These are phyloP conservation scores for Callospermophilus lateralis DNA, from an alignment of 2,113 vertebrate species.

Conservation along the genomic window DNA sequence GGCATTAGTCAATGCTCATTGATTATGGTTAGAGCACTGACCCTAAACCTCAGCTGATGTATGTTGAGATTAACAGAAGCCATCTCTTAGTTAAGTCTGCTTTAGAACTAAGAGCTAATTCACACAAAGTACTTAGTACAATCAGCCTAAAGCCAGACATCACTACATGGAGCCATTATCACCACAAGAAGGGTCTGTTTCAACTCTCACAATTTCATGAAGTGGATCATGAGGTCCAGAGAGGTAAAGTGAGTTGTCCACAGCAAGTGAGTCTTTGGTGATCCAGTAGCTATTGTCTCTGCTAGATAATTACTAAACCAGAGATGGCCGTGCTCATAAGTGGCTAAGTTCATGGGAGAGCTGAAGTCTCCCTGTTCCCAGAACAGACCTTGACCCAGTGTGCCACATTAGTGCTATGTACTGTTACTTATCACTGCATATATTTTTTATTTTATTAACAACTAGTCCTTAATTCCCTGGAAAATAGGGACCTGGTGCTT, in stretches of 20 bases:
- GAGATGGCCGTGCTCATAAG: background rate
- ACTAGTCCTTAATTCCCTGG: background rate
- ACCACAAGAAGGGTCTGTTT: background rate
- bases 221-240: background rate
- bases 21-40: background rate
- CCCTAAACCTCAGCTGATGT: background rate
- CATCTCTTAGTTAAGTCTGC: background rate
- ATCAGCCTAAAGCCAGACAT: background rate
- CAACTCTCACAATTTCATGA: background rate
- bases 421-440: background rate
- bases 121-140: background rate
- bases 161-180: background rate
- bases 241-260: background rate
- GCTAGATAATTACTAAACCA: background rate
- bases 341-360: background rate
- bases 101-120: conserved; percentile 25
- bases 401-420: rapidly evolving
- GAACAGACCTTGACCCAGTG: background rate
- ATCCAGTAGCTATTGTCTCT: background rate
- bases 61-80: background rate
- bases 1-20: background rate
- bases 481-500: background rate
- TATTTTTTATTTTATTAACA: background rate
- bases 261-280: background rate
- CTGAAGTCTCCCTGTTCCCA: background rate